phyloP scores from a whole-genome alignment of 2,113 vertebrate species.

The Hippolais icterina region DNA sequence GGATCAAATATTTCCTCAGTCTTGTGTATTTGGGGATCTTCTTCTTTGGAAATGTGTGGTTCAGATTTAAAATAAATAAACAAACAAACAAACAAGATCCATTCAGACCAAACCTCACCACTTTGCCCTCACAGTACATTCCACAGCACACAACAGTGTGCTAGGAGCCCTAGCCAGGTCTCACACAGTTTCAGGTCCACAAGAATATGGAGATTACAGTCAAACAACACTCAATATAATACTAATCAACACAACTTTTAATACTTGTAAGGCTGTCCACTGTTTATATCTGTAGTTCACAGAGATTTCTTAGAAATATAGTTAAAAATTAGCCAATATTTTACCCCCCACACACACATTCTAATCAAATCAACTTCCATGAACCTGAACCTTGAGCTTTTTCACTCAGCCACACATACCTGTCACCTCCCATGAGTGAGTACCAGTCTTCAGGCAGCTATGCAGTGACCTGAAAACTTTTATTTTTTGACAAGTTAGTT shows the following conservation, averaged over 20 bases:
- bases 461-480: neutral
- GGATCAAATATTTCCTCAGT: neutral
- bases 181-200: neutral
- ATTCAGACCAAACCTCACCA: neutral
- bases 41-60: neutral
- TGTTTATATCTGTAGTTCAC: neutral
- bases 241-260: neutral
- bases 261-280: neutral
- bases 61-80: neutral
- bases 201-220: neutral
- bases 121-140: neutral
- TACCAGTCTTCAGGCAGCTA: neutral
- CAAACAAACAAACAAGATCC: accelerated
- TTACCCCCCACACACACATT: neutral
- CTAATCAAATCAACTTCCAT: neutral
- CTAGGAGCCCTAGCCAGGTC: neutral
- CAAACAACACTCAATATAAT: neutral
- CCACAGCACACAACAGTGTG: neutral
- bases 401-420: neutral
- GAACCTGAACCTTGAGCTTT: neutral
- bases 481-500: neutral
- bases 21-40: neutral
- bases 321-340: neutral
- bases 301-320: neutral
- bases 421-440: neutral